Base-by-base conservation (phyloP, 2,113 vertebrate genomes). In the Genyomyrus donnyi region DNA sequence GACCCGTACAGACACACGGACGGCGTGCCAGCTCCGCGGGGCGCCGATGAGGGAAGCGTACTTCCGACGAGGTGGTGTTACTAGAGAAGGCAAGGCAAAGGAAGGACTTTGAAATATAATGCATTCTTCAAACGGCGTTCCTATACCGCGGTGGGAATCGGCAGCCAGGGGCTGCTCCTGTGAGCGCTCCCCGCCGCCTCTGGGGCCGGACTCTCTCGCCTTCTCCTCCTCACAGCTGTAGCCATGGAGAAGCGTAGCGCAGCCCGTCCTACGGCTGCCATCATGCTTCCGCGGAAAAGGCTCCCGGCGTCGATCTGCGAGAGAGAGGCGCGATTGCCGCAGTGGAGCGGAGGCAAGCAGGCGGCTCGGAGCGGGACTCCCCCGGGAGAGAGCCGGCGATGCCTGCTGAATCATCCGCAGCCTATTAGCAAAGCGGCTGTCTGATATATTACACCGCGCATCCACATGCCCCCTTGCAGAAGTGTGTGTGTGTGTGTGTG, bases 361-460 rank as follows among this genome's bases (percentile, higher is more conserved):
- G 88, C 90, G 94, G 80, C 88, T 91, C 91, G 90, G 88, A 85
- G 66, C 89, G 89, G 50, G 77, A 88, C 92, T 94, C 93, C 90
- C 92, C 11, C 77, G 94, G 93, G 94, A 90, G 93, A 90, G 93
- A 90, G 52, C 90, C 35, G 58, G 56, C 21, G 49, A 90, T 49
- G 91, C 66, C 52, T 92, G 91, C 91, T 93, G 92, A 62, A n/a
- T 94, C 92, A 93, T 93, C 92, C 0, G 84, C 94, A 94, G 92
- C 91, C 90, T 85, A 90, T 92, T 88, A 94, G 91, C 91, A 88
- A 93, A 93, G 90, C 93, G 92, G 94, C 91, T 80, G 0, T 87
- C 91, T 93, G 93, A 95, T 92, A 93, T 93, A 93, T 93, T 56
- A 93, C 56, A 88, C 88, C 80, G 50, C 89, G 27, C 74, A 85